Base-by-base conservation (phyloP, 1,140 invertebrate genomes). In the Drosophila repleta region DNA sequence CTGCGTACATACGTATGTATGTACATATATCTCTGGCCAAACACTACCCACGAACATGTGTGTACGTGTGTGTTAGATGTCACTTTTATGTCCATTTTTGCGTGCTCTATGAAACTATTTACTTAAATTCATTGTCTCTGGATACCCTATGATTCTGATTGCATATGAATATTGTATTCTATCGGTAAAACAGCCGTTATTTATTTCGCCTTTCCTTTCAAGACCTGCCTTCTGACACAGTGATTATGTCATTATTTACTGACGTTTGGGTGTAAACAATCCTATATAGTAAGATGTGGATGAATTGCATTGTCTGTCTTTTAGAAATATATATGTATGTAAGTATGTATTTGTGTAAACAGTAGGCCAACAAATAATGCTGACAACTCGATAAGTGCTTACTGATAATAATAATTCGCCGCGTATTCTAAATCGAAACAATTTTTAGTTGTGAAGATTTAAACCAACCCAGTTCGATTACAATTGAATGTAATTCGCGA, bases 401-500 rank as follows among this genome's bases (percentile, higher is more conserved):
- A 68, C 57, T 53, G 51, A 65, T 51, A 29, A 64, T 63, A 64
- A 55, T 64, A 64, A 64, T 49, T 64, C 39, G 18, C 20, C 24
- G 18, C 52, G 61, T 52, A 20, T 48, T 26, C 51, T 21, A 53
- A 61, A 37, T 45, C 65, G 26, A 46, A 53, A 21, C 43, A 20
- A 57, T 37, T 49, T 70, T 21, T 13, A 55, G 49, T 56, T 26
- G 20, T n/a, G 18, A 24, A 11, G 41, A 62, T 53, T 63, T 41
- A 56, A 15, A 11, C 13, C 18, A 10, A 24, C 26, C n/a, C 10
- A 10, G 15, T 24, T 43, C 45, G 55, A 57, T 56, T 17, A 21
- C 21, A 2, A 53, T 39, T 45, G 24, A 35, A 39, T 51, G 45
- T 52, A 20, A 62, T 32, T 63, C 64, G 65, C 49, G 56, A 77